Base-by-base conservation (phyloP, 2,888 invertebrate species). In the Lymantria dispar region DNA sequence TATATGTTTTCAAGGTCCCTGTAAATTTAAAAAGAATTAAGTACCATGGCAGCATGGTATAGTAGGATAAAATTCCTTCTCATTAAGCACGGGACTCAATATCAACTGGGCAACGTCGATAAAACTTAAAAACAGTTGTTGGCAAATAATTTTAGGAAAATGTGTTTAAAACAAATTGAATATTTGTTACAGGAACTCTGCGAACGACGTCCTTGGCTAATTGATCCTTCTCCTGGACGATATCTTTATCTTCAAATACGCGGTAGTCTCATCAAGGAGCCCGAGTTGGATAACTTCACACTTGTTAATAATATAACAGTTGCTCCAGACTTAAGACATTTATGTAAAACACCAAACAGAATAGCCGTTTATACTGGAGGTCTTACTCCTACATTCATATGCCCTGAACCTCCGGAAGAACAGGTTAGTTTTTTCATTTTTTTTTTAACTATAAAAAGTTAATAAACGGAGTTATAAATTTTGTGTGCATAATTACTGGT, bases 191-290 rank as follows among this genome's bases (percentile, higher is more conserved):
- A 97, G 97, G 93, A 94, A 70, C 95, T 95, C 59, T 97, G 97
- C 68, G 95, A 96, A 65, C 94, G 93, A 46, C 94, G 95, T 54
- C 96, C 97, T 0, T 95, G 96, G 94, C 91, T 96, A 40, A 95
- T 97, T 58, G 95, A 96, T 69, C 96, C 95, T 0, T 94, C 94
- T 0, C 93, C 94, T 9, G 94, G 94, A 43, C 95, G 95, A 60
- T 97, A 95, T 73, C 91, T 97, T 7, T 97, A 96, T 85, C 94
- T 96, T 15, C 95, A 96, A 76, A 92, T 96, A 55, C 93, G 93
- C 57, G 97, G 96, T 1, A 93, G 92, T 62, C 89, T 93, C 47
- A 87, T 92, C 62, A 84, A 83, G 15, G 92, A 92, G 54, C 91
- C 91, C 0, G 83, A 85, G 22, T 61, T 92, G 31, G 91, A 92